Conservation (phyloP, 35 echinoderm and acorn worm species). For the Ptychodera flava region DNA sequence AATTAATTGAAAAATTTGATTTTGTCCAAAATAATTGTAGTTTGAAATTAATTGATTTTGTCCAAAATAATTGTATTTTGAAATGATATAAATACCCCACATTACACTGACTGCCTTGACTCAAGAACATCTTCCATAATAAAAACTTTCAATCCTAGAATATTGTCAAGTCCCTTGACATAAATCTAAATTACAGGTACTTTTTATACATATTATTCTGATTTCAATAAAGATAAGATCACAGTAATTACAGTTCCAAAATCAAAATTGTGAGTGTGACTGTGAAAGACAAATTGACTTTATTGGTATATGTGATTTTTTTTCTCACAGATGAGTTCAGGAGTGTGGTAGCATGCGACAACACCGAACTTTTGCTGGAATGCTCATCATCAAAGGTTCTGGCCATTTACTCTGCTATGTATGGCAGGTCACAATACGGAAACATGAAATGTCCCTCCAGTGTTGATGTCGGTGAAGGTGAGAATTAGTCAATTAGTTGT, state of each 20-base stretch:
- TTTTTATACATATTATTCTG: background rate
- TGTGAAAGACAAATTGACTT: background rate
- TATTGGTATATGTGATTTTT: background rate
- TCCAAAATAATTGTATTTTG: no score
- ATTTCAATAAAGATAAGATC: background rate
- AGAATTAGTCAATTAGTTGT: no score
- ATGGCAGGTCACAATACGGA: background rate
- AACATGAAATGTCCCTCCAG: background rate
- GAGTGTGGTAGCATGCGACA: background rate
- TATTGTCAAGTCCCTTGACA: background rate
- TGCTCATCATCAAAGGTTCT: background rate
- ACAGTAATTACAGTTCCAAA: background rate
- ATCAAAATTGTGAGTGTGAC: no score
- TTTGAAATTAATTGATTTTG: no score
- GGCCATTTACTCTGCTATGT: background rate
- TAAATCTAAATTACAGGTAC: background rate
- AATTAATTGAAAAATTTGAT: no score
- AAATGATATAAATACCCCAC: no score
- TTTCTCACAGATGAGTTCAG: background rate
- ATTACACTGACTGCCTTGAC: no score
- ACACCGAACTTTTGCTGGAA: background rate
- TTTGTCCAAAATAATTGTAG: no score
- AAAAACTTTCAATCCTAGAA: background rate
- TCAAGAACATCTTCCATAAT: no score
- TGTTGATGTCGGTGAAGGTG: background rate